A percentile compares a stretch with the other conserved stretches of the same genome.
phyloP scores from a whole-genome alignment of 2,797 vertebrate species.

The Benthosema pterotum region DNA sequence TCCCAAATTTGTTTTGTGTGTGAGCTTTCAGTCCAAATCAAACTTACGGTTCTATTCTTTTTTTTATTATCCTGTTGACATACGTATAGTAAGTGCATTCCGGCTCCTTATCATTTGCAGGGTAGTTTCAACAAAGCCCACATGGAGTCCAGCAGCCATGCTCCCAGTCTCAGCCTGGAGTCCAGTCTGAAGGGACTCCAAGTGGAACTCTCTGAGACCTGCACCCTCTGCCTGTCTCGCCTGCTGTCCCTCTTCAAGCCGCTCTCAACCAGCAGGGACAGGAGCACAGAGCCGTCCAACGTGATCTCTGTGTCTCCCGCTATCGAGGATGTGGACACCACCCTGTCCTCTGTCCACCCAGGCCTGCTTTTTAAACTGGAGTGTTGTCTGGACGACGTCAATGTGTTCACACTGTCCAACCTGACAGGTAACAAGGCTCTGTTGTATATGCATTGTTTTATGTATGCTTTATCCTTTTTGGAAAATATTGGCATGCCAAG shows the following conservation, averaged over 20 bases:
- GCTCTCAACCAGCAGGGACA: conserved; percentile 9
- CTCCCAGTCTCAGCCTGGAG: conserved; percentile 85
- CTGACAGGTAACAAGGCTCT: conserved; percentile 83
- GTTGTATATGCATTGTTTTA: not conserved
- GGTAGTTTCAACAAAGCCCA: conserved; percentile 89
- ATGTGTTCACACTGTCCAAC: conserved; percentile 90
- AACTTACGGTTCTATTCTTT: not conserved
- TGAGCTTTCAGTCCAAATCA: not conserved
- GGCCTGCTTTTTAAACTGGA: conserved; percentile 89
- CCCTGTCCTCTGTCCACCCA: conserved; percentile 48
- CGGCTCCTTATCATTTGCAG: conserved; percentile 67
- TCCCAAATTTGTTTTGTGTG: too few relatives aligned
- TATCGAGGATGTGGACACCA: conserved; percentile 25
- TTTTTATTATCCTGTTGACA: not conserved
- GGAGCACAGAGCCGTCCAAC: conserved; percentile 36
- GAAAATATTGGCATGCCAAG: too few relatives aligned
- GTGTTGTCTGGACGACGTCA: conserved; percentile 90
- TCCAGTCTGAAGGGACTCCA: conserved; percentile 91
- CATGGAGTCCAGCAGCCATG: conserved; percentile 72
- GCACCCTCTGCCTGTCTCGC: conserved; percentile 90
- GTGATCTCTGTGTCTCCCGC: conserved; percentile 41
- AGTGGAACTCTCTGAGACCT: conserved; percentile 92
- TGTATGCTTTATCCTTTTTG: too few relatives aligned
- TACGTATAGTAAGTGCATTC: not conserved
- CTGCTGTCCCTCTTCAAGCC: conserved; percentile 82